These are phyloP conservation scores for Pediacus dermestoides DNA, from an alignment of 2,888 invertebrate genomes.

Conservation along the genomic window DNA sequence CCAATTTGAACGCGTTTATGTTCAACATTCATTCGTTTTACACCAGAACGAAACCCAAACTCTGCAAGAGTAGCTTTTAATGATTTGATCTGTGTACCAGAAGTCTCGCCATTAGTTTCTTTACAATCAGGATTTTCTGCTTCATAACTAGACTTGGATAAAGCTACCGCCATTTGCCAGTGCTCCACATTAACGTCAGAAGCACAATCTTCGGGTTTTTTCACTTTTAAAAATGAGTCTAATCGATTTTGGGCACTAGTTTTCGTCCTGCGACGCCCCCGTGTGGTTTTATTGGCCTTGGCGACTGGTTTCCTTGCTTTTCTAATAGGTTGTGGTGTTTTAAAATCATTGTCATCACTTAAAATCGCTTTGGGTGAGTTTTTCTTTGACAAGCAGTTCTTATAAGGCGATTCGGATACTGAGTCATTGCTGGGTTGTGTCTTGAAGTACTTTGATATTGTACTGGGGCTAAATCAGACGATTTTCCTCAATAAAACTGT, in stretches of 20 bases:
- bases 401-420: conserved; percentile 32
- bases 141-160: conserved; percentile 58
- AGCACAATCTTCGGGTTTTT: conserved; percentile 47
- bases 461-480: conserved; percentile 22
- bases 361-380: no score
- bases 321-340: conserved; percentile 28
- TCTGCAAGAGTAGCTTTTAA: conserved; percentile 57
- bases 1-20: not conserved
- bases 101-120: not conserved
- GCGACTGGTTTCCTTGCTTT: conserved; percentile 23
- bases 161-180: conserved; percentile 63
- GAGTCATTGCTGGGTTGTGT: conserved; percentile 6
- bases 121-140: conserved; percentile 15
- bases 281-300: conserved; percentile 19
- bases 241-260: conserved; percentile 40
- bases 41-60: conserved; percentile 56
- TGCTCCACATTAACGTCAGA: conserved; percentile 62
- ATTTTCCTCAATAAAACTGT: not conserved
- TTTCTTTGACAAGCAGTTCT: conserved; percentile 28
- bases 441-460: conserved; percentile 31
- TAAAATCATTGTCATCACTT: conserved; percentile 41
- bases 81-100: conserved; percentile 24
- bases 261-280: conserved; percentile 25
- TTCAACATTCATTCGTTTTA: conserved; percentile 11
- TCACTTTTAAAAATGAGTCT: conserved; percentile 50